These are phyloP conservation scores for Rattus norvegicus DNA, from an alignment of 2,113 vertebrate genomes.

Conservation along the genomic window DNA sequence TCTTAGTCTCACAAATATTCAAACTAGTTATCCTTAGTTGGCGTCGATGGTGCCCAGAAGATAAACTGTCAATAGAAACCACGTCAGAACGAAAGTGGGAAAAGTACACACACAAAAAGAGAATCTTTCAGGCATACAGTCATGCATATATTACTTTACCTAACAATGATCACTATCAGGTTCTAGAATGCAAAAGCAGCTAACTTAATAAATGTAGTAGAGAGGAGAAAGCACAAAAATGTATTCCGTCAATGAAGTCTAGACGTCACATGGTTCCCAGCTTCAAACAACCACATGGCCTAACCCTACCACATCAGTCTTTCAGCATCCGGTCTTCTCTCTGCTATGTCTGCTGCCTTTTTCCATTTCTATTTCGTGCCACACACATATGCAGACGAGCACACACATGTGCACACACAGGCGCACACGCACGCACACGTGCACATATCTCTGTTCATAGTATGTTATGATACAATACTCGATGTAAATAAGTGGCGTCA, in stretches of 20 bases:
- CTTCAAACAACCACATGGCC: neutral
- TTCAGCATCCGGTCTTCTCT: neutral
- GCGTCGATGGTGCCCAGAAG: neutral
- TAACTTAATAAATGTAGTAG: neutral
- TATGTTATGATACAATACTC: neutral
- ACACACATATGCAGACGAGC: neutral
- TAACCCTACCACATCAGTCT: neutral
- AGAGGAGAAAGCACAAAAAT: neutral
- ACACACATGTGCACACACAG: neutral
- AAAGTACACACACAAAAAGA: slow-evolving; percentile 6
- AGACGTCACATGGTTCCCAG: neutral
- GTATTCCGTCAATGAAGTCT: neutral
- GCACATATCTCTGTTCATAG: neutral
- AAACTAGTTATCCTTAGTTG: neutral
- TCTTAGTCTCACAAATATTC: neutral
- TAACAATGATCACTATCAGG: neutral
- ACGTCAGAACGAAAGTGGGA: slow-evolving; percentile 19
- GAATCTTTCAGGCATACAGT: neutral
- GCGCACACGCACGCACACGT: neutral
- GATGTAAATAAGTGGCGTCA: neutral
- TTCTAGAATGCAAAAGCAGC: neutral
- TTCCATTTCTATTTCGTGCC: neutral
- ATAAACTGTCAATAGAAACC: neutral
- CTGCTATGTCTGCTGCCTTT: neutral
- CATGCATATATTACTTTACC: neutral